A percentile compares a stretch with the other conserved stretches of the same genome.
Evolutionary conservation across 2,797 vertebrate species (phyloP).

Genomic region (Carapus acus): DNA sequence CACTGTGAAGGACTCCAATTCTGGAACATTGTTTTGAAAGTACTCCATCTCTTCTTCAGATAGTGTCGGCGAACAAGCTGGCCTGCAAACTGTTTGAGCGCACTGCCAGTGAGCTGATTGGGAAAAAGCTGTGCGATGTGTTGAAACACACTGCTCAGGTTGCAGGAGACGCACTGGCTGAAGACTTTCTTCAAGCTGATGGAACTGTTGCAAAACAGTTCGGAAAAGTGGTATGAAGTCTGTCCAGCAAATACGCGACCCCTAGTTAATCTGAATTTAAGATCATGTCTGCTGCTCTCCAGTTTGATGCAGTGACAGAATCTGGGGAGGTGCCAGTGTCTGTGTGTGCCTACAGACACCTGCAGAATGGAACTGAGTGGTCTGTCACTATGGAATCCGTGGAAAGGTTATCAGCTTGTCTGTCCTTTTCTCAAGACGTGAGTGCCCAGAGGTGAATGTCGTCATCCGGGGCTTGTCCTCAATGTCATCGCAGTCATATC

Average conservation of each 20-base stretch:
- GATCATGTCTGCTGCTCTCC: not conserved
- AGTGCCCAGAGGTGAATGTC: slow-evolving; percentile 37
- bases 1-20: not conserved
- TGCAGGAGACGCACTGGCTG: slow-evolving; percentile 70
- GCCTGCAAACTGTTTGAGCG: slow-evolving; percentile 83
- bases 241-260: too few species aligned
- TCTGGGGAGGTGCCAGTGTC: slow-evolving; percentile 79
- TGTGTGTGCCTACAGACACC: slow-evolving; percentile 69
- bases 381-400: slow-evolving; percentile 82
- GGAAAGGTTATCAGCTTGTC: slow-evolving; percentile 76
- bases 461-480: not conserved
- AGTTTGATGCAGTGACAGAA: slow-evolving; percentile 76
- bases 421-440: slow-evolving; percentile 78
- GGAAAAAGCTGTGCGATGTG: slow-evolving; percentile 73
- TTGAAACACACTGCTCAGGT: slow-evolving; percentile 75
- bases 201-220: slow-evolving; percentile 67
- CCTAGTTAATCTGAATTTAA: not conserved
- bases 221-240: slow-evolving; percentile 85
- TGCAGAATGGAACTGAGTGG: slow-evolving; percentile 55
- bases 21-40: not conserved
- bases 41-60: slow-evolving; percentile 59
- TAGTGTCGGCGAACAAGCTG: slow-evolving; percentile 82
- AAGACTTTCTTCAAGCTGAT: slow-evolving; percentile 69
- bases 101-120: slow-evolving; percentile 75
- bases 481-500: not conserved